Percentiles rank a stretch among this genome's conserved stretches.
Evolutionary conservation across 2,113 vertebrate genomes (phyloP).

Genomic region (Dendropsophus ebraccatus): DNA sequence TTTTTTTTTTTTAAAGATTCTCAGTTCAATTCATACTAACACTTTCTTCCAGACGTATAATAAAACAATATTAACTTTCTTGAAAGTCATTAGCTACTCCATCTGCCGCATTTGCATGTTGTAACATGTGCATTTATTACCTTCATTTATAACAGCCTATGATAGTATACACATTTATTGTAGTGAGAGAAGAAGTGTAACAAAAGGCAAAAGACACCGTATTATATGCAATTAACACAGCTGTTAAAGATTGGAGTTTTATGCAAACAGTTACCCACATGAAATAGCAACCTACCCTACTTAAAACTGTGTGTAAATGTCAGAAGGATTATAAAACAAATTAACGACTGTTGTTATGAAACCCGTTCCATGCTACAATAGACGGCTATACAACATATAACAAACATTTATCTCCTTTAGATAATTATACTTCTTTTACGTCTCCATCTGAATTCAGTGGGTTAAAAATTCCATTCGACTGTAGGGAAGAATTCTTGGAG

Average conservation of each 20-base stretch:
- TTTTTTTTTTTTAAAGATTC: too few species aligned
- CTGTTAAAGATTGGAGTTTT: conserved; percentile 20
- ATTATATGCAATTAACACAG: conserved; percentile 24
- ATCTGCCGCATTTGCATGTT: not conserved
- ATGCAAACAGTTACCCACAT: conserved; percentile 33
- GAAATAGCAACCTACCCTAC: conserved; percentile 22
- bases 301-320: conserved; percentile 37
- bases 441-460: conserved; percentile 11
- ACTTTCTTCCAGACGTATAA: not conserved
- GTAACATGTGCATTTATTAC: conserved; percentile 4
- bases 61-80: not conserved
- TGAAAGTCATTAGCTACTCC: not conserved
- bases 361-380: conserved; percentile 7
- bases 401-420: conserved; percentile 24
- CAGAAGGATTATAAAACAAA: conserved; percentile 40
- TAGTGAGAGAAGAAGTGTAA: conserved; percentile 11
- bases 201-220: not conserved
- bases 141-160: not conserved
- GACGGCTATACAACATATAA: conserved; percentile 28
- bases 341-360: conserved; percentile 44
- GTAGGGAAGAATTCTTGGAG: not conserved
- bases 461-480: conserved; percentile 26
- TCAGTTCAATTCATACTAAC: too few species aligned
- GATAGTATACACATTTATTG: not conserved
- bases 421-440: conserved; percentile 36